A percentile compares a stretch with the other conserved stretches of the same genome.
phyloP scores from a whole-genome alignment of 2,888 invertebrate species.

The Melipona bicolor region DNA sequence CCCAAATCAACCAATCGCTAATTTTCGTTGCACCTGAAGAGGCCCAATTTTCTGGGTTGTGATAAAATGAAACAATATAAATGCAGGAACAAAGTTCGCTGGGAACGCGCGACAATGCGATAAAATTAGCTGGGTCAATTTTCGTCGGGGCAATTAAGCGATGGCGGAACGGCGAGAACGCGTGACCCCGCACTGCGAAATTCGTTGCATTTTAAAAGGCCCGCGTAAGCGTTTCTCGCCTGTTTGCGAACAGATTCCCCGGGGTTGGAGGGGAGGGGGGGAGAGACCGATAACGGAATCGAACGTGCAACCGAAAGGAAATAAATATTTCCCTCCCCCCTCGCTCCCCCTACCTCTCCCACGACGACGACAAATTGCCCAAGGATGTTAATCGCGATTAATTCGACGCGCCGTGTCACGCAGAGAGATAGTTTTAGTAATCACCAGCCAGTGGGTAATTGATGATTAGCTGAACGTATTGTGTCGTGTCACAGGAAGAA shows the following conservation, averaged over 20 bases:
- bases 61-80: too few species aligned
- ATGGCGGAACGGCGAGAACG: conserved; percentile 26
- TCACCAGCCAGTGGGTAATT: neutral
- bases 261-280: neutral
- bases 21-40: too few species aligned
- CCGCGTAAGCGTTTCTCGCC: conserved; percentile 42
- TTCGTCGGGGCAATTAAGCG: conserved; percentile 22
- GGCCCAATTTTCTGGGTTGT: too few species aligned
- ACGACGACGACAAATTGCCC: neutral
- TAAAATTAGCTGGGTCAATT: conserved; percentile 29
- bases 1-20: too few species aligned
- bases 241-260: neutral
- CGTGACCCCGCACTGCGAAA: conserved; percentile 69
- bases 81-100: neutral
- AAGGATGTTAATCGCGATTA: neutral
- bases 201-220: conserved; percentile 59
- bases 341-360: too few species aligned
- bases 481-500: conserved; percentile 71
- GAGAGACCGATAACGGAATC: conserved; percentile 6
- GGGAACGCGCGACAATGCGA: neutral
- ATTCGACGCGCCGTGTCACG: neutral
- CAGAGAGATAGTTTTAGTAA: conserved; percentile 5
- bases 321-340: neutral
- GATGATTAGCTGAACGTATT: conserved; percentile 25
- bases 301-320: neutral